Evolutionary conservation across 2,797 vertebrate genomes (phyloP), one percentile per base, ranked within the genome.

Genomic region (Silurus aristotelis): DNA sequence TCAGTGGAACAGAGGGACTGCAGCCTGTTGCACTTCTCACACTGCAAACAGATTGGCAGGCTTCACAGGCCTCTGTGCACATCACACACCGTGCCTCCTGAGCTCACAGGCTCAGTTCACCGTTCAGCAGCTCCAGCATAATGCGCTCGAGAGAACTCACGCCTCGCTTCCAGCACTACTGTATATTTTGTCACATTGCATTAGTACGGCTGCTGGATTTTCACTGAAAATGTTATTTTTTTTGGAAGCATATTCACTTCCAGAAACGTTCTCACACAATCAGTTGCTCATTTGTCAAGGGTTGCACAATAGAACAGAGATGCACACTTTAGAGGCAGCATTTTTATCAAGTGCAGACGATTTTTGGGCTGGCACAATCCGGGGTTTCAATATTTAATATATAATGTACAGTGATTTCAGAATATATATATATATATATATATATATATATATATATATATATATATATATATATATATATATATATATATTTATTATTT

Each of bases 1-100:
- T 93, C 91, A 87, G 91, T 92, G 90, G 89, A 93, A 92, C 89
- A 87, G 83, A 89, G 90, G 91, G 92, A 86, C 87, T 90, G 92
- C 87, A 91, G 91, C 91, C 91, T 92, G 93, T 93, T 94, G 91
- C 92, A 90, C 86, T 87, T 87, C 64, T 85, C 83, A 91, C 90
- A 84, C 88, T 82, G 73, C 64, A 78, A 83, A 83, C 81, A 83
- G 85, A 86, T 77, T 86, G 81, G 75, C 85, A 83, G 81, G 75
- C 81, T 79, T 83, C 80, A 83, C 73, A 70, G 80, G 73, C 66
- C 80, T 86, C 27, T 83, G 63, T 82, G 52, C 75, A 79, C 75
- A 83, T 82, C 85, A 86, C 85, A 86, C 46, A 68, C 60, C 6
- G 8, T 17, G 12, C 46, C 63, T 82, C 71, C 27, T 13, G 46